A percentile compares a stretch with the other conserved stretches of the same genome.
Conservation (phyloP, 2,797 vertebrate genomes). For the Yasuhikotakia modesta region DNA sequence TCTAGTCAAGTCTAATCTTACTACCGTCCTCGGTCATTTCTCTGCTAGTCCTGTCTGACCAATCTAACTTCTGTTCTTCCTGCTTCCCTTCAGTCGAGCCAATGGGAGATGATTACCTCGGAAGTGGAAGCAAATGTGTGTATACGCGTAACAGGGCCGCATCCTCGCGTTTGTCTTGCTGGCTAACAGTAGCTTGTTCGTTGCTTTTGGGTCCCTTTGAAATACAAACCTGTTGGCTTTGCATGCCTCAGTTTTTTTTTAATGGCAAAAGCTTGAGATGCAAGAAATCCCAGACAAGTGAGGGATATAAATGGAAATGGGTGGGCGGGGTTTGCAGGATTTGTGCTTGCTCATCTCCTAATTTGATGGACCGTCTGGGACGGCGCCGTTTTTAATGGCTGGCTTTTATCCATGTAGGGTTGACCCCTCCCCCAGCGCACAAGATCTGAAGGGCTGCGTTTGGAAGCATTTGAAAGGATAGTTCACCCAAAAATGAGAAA, state of each 20-base stretch:
- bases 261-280: constrained; percentile 65
- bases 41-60: constrained; percentile 52
- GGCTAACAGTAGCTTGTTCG: constrained; percentile 62
- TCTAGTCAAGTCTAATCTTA: constrained; percentile 62
- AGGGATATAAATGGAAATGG: constrained; percentile 7
- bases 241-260: constrained; percentile 78
- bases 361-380: constrained; percentile 50
- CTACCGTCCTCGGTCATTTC: constrained; percentile 63
- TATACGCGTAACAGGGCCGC: constrained; percentile 79
- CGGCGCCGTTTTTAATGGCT: constrained; percentile 55
- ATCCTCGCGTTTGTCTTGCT: constrained; percentile 50
- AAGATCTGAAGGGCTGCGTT: constrained; percentile 1
- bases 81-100: constrained; percentile 92
- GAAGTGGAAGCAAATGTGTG: constrained; percentile 99
- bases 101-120: constrained; percentile 94
- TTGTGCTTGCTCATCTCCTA: constrained; percentile 58
- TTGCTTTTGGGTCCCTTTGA: constrained; percentile 64
- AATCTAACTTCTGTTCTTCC: constrained; percentile 90
- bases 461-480: constrained; percentile 21
- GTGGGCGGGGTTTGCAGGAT: constrained; percentile 63
- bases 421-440: neutral
- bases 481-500: constrained; percentile 7
- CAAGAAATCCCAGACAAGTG: constrained; percentile 75
- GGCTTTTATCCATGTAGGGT: constrained; percentile 32
- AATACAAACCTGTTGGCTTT: constrained; percentile 75